Conservation (phyloP, 2,797 vertebrate species). For the Rallus crepitans region DNA sequence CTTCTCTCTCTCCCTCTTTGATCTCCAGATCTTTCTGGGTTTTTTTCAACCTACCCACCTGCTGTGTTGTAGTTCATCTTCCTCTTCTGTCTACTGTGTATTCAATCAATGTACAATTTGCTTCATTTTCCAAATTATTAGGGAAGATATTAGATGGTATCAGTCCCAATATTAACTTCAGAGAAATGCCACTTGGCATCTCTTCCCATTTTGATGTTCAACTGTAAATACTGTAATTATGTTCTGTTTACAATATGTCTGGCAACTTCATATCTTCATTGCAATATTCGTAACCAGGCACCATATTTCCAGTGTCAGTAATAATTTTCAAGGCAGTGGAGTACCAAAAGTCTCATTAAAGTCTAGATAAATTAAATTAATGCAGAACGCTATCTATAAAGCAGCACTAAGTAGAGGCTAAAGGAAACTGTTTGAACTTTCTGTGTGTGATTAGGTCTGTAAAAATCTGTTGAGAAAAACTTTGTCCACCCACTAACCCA, state of each 20-base stretch:
- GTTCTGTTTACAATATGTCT: conserved; percentile 50
- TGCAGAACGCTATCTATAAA: neutral
- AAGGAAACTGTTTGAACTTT: conserved; percentile 23
- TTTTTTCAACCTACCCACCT: conserved; percentile 18
- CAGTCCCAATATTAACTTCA: conserved; percentile 57
- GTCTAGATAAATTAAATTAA: conserved; percentile 20
- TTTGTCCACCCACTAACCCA: neutral
- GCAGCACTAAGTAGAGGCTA: neutral
- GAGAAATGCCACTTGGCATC: conserved; percentile 51
- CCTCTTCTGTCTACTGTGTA: neutral
- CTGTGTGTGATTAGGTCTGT: neutral
- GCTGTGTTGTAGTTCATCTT: conserved; percentile 36
- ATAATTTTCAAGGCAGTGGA: conserved; percentile 19
- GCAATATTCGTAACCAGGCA: conserved; percentile 14
- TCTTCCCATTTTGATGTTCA: conserved; percentile 60
- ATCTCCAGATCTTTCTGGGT: neutral
- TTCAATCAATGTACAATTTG: conserved; percentile 9
- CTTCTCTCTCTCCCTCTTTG: conserved; percentile 4
- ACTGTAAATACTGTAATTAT: conserved; percentile 59
- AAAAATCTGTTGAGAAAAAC: conserved; percentile 25
- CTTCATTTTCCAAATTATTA: conserved; percentile 53
- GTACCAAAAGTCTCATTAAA: conserved; percentile 26
- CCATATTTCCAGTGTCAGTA: conserved; percentile 58
- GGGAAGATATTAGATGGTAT: conserved; percentile 43
- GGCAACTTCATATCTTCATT: conserved; percentile 44